phyloP scores from a whole-genome alignment of 2,888 invertebrate species.

The Aromia moschata region DNA sequence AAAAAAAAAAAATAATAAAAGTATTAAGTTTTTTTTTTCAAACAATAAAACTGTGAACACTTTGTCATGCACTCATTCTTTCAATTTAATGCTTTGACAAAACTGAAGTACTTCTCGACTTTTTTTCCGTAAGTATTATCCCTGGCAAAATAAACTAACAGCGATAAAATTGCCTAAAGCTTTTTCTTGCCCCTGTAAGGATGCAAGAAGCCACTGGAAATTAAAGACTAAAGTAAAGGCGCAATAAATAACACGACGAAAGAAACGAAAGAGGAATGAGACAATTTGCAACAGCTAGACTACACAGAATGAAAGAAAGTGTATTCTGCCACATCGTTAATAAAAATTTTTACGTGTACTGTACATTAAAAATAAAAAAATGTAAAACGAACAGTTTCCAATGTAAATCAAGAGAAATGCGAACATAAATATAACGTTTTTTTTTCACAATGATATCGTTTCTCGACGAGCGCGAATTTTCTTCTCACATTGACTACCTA shows the following conservation, averaged over 20 bases:
- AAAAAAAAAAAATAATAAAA: too few species aligned
- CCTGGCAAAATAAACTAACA: too few species aligned
- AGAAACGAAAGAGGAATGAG: neutral
- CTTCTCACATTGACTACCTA: conserved; percentile 10
- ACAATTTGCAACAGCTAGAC: neutral
- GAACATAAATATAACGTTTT: neutral
- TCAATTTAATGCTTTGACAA: too few species aligned
- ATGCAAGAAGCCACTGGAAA: neutral
- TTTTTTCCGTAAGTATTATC: too few species aligned
- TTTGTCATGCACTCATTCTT: too few species aligned
- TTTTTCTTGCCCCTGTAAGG: too few species aligned
- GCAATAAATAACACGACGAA: neutral
- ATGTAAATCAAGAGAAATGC: conserved; percentile 8
- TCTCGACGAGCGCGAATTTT: conserved; percentile 9
- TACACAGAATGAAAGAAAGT: neutral
- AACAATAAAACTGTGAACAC: too few species aligned
- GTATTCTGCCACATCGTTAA: neutral
- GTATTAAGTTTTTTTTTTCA: too few species aligned
- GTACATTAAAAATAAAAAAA: neutral
- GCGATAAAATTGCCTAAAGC: too few species aligned
- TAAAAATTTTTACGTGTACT: neutral
- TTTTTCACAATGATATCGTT: neutral
- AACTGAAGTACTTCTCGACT: too few species aligned
- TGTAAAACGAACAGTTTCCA: neutral
- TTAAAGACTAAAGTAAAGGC: neutral